Evolutionary conservation across 35 echinoderm and acorn worm genomes (phyloP), one percentile per base, ranked within the genome.

Genomic region (Apostichopus parvimensis): DNA sequence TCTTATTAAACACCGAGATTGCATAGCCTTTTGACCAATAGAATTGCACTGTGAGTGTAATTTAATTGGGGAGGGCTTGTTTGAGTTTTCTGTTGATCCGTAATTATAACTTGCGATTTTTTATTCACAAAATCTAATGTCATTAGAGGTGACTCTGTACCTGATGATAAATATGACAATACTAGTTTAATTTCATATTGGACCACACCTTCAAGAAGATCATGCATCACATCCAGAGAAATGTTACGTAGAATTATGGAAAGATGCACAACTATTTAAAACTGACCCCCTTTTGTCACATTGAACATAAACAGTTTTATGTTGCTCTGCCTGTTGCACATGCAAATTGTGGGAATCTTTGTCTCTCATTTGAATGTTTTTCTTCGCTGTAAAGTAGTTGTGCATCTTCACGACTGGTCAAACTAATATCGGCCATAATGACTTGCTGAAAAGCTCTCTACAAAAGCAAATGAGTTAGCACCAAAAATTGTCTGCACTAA

Each of bases 401-500:
- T 45, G 77, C 77, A 78, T 23, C 77, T 25, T 23, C 77, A 6
- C 12, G 6, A 11, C 18, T 78, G 6, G 77, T 78, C 18, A 78
- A 78, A 78, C 77, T 26, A 21, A 78, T 21, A 6, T 2, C 77
- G 77, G 12, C 77, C 23, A 11, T 9, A 78, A 78, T 78, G 77
- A 78, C n/a, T 23, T 9, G 77, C 77, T 9, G 77, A 78, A 78
- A 78, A 78, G 77, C 77, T 78, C 9, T 78, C 77, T 9, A 78
- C n/a, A 78, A 78, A 78, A 78, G 22, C 77, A 78, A 78, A 78
- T 34, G 52, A 78, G 34, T 45, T 4, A 45, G 34, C 5, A 22
- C 10, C 79, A 57, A 52, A 92, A 79, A 75, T 87, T 93, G 81
- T 93, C 92, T 56, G 92, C 92, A 93, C 81, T 93, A 77, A 93